phyloP scores from a whole-genome alignment of 2,888 invertebrate species.

The Ligdia adustata region DNA sequence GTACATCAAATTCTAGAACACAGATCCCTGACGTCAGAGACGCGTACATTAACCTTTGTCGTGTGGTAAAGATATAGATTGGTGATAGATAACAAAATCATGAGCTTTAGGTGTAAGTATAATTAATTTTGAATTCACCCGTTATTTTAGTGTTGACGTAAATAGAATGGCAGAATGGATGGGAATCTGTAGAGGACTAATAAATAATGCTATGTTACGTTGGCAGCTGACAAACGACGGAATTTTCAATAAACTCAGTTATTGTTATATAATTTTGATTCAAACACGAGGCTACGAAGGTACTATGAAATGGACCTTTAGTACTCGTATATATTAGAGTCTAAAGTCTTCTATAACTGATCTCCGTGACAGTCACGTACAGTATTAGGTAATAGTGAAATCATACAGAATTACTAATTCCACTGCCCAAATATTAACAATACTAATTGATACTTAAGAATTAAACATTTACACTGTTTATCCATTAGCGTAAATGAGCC shows the following conservation, averaged over 20 bases:
- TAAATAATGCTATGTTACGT: not conserved
- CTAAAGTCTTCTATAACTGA: not conserved
- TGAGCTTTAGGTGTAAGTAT: no score
- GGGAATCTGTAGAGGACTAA: no score
- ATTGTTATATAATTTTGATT: constrained; percentile 8
- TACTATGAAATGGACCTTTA: not conserved
- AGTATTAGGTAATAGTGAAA: not conserved
- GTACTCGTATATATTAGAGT: constrained; percentile 3
- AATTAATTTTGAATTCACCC: no score
- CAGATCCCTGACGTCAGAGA: no score
- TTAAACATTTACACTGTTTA: constrained; percentile 30
- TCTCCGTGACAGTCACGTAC: constrained; percentile 8
- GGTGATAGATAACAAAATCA: no score
- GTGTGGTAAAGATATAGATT: no score
- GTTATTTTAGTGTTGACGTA: no score
- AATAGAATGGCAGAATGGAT: no score
- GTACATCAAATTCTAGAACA: no score
- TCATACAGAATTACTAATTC: constrained; percentile 18
- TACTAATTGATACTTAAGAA: constrained; percentile 28
- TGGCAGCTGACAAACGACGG: constrained; percentile 9
- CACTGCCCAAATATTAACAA: constrained; percentile 28
- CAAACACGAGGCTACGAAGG: constrained; percentile 10
- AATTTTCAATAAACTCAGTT: constrained; percentile 21
- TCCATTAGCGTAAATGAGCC: constrained; percentile 28
- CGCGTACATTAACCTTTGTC: no score